A percentile compares a stretch with the other conserved stretches of the same genome.
phyloP scores from a whole-genome alignment of 2,113 vertebrate genomes.

The Podarcis cretensis region DNA sequence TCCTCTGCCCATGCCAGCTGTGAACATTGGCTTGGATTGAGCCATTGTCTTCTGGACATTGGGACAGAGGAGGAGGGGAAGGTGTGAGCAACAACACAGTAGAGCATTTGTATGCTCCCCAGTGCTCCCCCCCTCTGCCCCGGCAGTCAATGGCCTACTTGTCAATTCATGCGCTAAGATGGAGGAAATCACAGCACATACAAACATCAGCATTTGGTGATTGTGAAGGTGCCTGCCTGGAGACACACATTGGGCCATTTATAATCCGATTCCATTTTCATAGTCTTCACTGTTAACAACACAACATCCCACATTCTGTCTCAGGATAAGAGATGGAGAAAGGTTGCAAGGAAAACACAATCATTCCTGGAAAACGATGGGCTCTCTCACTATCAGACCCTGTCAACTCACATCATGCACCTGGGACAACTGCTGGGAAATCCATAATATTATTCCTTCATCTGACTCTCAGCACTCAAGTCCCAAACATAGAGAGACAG shows the following conservation, averaged over 20 bases:
- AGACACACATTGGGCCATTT: conserved; percentile 71
- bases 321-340: neutral
- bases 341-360: neutral
- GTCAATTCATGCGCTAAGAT: conserved; percentile 82
- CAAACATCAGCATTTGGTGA: conserved; percentile 68
- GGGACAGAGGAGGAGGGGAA: conserved; percentile 69
- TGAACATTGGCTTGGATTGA: conserved; percentile 77
- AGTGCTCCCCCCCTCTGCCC: conserved; percentile 59
- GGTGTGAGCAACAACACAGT: conserved; percentile 77
- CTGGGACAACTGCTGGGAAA: neutral
- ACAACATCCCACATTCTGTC: conserved; percentile 53
- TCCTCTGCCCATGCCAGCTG: conserved; percentile 76
- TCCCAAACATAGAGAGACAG: neutral
- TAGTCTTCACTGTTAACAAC: conserved; percentile 19
- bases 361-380: neutral
- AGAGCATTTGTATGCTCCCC: conserved; percentile 76
- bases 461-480: neutral
- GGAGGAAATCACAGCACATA: conserved; percentile 78
- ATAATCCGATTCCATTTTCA: conserved; percentile 49
- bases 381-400: neutral
- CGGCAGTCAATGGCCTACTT: conserved; percentile 80
- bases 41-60: conserved; percentile 74
- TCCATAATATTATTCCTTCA: neutral
- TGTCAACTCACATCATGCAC: accelerated
- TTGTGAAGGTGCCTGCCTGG: conserved; percentile 67